Conservation (phyloP, 2,797 vertebrate genomes). For the Pitangus sulphuratus region DNA sequence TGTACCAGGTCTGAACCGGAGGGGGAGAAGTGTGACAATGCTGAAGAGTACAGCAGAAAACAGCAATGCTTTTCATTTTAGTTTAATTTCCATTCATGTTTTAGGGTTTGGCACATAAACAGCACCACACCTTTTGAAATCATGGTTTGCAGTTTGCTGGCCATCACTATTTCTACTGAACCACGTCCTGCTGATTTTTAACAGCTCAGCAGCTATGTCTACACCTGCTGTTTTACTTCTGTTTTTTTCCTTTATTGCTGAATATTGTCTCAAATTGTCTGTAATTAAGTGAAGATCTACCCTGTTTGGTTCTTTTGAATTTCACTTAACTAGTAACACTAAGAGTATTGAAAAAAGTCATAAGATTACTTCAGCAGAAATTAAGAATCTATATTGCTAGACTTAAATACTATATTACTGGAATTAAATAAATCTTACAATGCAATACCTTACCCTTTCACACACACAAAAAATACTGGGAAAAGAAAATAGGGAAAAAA, state of each 20-base stretch:
- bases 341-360: neutral
- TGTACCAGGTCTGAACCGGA: neutral
- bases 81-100: neutral
- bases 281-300: neutral
- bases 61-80: neutral
- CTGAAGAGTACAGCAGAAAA: neutral
- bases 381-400: neutral
- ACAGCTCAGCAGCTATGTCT: neutral
- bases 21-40: neutral
- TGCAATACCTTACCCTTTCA: neutral
- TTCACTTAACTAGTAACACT: neutral
- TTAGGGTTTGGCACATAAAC: neutral
- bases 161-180: neutral
- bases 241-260: neutral
- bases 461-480: neutral
- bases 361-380: neutral
- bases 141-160: neutral
- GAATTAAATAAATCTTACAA: neutral
- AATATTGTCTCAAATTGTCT: neutral
- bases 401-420: neutral
- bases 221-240: neutral
- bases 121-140: neutral
- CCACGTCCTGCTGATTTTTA: neutral
- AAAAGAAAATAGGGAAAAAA: neutral
- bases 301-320: accelerated